phyloP scores from a whole-genome alignment of 1,140 invertebrate species.

The Magallana angulata region DNA sequence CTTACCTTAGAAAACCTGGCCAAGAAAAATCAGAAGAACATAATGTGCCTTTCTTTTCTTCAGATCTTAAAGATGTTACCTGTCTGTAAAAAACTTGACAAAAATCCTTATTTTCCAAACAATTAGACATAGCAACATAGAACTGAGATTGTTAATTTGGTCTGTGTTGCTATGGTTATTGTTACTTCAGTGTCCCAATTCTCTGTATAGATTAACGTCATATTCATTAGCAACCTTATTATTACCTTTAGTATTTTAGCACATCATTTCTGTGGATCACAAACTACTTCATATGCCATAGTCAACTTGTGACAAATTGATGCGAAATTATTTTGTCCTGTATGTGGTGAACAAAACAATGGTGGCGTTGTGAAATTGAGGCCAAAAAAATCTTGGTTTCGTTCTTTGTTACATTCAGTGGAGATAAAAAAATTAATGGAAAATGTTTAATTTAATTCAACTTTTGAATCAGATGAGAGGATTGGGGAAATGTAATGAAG shows the following conservation, averaged over 20 bases:
- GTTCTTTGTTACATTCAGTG: not conserved
- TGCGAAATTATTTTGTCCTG: not conserved
- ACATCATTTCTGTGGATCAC: not conserved
- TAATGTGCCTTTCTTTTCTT: too few relatives aligned
- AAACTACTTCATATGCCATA: not conserved
- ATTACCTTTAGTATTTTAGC: conserved; percentile 1
- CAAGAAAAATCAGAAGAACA: too few relatives aligned
- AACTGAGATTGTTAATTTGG: too few relatives aligned
- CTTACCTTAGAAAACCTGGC: too few relatives aligned
- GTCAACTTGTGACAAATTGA: not conserved
- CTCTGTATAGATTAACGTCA: not conserved
- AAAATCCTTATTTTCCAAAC: too few relatives aligned
- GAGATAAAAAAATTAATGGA: not conserved
- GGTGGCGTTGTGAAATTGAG: not conserved
- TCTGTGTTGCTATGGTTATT: conserved; percentile 9
- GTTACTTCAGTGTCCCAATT: not conserved
- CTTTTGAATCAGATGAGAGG: conserved; percentile 25
- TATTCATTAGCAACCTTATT: conserved; percentile 29
- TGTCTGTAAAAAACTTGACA: too few relatives aligned
- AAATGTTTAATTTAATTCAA: conserved; percentile 23
- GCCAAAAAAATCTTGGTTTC: too few relatives aligned
- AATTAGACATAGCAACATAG: too few relatives aligned
- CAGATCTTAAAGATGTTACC: too few relatives aligned
- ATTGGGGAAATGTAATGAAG: conserved; percentile 16
- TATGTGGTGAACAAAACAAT: not conserved